Conservation (phyloP, 2,797 vertebrate genomes). For the Lagorchestes hirsutus region DNA sequence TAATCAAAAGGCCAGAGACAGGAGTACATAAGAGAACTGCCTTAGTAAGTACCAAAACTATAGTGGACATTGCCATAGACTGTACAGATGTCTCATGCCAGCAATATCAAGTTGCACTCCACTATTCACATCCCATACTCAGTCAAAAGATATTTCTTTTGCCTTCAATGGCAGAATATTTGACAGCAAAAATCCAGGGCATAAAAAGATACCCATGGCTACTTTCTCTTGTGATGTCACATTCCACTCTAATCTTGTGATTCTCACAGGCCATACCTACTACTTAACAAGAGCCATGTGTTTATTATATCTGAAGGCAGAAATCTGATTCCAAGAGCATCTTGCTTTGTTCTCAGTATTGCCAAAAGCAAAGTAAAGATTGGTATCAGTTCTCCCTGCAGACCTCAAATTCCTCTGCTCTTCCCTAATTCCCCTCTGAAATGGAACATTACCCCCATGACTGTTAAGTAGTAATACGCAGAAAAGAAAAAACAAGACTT, state of each 20-base stretch:
- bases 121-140: too few species aligned
- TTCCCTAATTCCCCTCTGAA: background rate
- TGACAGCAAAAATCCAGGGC: too few species aligned
- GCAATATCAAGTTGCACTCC: too few species aligned
- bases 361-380: background rate
- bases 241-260: background rate
- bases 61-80: too few species aligned
- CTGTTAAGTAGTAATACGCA: background rate
- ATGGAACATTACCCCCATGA: background rate
- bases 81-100: too few species aligned
- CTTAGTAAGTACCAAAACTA: too few species aligned
- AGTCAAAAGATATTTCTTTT: too few species aligned
- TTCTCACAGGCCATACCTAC: background rate
- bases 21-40: too few species aligned
- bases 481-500: conserved; percentile 1
- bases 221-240: background rate
- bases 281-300: background rate
- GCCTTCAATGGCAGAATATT: too few species aligned
- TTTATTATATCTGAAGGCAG: background rate
- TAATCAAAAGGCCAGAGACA: too few species aligned
- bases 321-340: background rate
- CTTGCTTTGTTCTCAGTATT: background rate
- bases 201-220: background rate
- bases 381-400: background rate
- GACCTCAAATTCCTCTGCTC: background rate